Percentiles rank a stretch among this genome's conserved stretches.
phyloP scores from a whole-genome alignment of 2,113 vertebrate genomes.

The Oncorhynchus keta region DNA sequence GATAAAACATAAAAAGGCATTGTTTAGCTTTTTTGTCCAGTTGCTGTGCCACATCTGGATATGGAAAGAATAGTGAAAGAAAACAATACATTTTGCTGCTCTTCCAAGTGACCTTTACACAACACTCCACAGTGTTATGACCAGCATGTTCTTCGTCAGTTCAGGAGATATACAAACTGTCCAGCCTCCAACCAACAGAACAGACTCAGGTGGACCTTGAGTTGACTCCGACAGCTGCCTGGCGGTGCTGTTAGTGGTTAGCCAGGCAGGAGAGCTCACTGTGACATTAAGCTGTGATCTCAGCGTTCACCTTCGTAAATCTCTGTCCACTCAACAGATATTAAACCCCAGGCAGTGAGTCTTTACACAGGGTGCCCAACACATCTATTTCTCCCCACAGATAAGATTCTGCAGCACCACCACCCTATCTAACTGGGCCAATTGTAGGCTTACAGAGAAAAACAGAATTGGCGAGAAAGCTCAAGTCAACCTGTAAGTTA shows the following conservation, averaged over 20 bases:
- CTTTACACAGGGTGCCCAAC: slow-evolving; percentile 31
- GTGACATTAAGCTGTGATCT: slow-evolving; percentile 57
- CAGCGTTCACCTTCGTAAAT: slow-evolving; percentile 51
- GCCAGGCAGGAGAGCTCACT: slow-evolving; percentile 41
- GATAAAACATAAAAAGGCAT: too few relatives aligned
- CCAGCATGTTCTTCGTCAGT: too few relatives aligned
- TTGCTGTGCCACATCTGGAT: too few relatives aligned
- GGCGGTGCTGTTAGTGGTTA: slow-evolving; percentile 48
- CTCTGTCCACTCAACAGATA: slow-evolving; percentile 68
- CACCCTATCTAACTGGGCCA: slow-evolving; percentile 12
- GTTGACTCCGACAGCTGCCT: slow-evolving; percentile 39
- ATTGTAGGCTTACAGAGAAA: slow-evolving; percentile 25
- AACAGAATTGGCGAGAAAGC: not conserved
- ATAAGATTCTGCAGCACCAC: slow-evolving; percentile 34
- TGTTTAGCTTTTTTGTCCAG: too few relatives aligned
- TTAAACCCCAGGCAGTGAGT: slow-evolving; percentile 54
- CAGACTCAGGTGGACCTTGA: not conserved
- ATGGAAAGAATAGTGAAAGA: too few relatives aligned
- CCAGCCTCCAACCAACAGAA: not conserved
- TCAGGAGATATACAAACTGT: not conserved
- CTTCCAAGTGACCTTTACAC: too few relatives aligned
- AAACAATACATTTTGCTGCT: too few relatives aligned
- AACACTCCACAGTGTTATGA: too few relatives aligned
- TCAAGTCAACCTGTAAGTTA: slow-evolving; percentile 36
- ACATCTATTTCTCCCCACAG: slow-evolving; percentile 39